Evolutionary conservation across 2,888 invertebrate genomes (phyloP), one percentile per base, ranked within the genome.

Genomic region (Drosophila planitibia): DNA sequence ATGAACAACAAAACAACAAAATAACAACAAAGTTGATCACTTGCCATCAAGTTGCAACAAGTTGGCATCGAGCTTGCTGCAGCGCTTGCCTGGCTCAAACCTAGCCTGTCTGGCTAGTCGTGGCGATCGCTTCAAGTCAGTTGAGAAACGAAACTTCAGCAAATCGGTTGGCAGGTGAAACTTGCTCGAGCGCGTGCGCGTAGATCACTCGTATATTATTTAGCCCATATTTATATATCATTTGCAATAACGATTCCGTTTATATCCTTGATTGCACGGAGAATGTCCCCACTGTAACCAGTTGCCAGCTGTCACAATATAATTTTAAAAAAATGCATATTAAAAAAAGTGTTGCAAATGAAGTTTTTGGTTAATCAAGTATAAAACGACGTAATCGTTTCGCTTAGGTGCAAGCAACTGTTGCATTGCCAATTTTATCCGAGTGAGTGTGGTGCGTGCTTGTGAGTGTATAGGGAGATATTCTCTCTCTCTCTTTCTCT

Each of bases 341-440:
- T 28, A 28, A 51, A 39, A 35, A 69, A 57, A 58, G 76, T 79
- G 68, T 79, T 51, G 80, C 62, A 69, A 76, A 62, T 79, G 75
- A n/a, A 39, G 52, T 35, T 54, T 30, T n/a, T 47, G 28, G 25
- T 32, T 52, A 37, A 52, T 39, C 35, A 39, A 53, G 19, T 55
- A 41, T 41, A 62, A 71, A 57, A 37, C 73, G 83, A 88, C 90
- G 88, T 89, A 90, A 88, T 83, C 88, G 89, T 87, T 87, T 83
- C 86, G 86, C 85, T 85, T 70, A 67, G 85, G 67, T 87, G 86
- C 89, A 83, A 72, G 85, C 82, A 80, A 79, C 83, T 76, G 74
- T 81, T 85, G 89, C 87, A 86, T 86, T 83, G 85, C 84, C 82
- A 81, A 89, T 82, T 86, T 84, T 63, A 58, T 22, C 52, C 60